A percentile compares a stretch with the other conserved stretches of the same genome.
Evolutionary conservation across 2,113 vertebrate species (phyloP).

Genomic region (Hippopotamus amphibius): DNA sequence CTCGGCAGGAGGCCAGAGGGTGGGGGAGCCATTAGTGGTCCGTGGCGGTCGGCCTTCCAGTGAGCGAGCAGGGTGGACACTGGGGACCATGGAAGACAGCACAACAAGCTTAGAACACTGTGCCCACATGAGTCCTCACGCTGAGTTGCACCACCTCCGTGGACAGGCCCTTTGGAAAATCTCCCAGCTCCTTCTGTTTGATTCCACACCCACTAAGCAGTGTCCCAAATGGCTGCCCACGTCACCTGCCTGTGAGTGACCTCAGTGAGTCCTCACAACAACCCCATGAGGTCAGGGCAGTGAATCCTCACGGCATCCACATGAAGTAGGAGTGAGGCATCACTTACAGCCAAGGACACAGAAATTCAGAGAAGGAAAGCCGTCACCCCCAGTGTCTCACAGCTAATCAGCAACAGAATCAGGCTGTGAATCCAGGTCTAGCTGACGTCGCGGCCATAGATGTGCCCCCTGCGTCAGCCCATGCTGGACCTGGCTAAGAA

Average conservation of each 20-base stretch:
- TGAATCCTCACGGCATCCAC: rapidly evolving
- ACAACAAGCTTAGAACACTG: rapidly evolving
- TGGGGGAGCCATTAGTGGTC: not conserved
- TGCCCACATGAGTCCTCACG: rapidly evolving
- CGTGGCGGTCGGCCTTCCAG: not conserved
- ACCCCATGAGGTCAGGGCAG: not conserved
- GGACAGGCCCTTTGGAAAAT: not conserved
- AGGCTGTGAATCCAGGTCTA: not conserved
- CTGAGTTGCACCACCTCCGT: rapidly evolving
- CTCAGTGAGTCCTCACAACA: rapidly evolving
- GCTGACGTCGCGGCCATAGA: not conserved
- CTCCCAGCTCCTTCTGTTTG: rapidly evolving
- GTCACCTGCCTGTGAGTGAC: rapidly evolving
- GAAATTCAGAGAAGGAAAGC: not conserved
- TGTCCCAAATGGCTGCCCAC: rapidly evolving
- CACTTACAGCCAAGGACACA: no score
- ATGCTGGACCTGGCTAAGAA: not conserved
- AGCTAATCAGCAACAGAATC: not conserved
- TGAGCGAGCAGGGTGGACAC: not conserved
- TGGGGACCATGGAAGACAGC: not conserved
- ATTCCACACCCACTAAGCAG: not conserved
- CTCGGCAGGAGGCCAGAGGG: not conserved
- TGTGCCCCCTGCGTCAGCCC: not conserved
- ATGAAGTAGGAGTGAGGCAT: not conserved
- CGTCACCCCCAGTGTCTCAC: not conserved